Conservation (phyloP, 2,888 invertebrate genomes). For the Campopleginae sp. region DNA sequence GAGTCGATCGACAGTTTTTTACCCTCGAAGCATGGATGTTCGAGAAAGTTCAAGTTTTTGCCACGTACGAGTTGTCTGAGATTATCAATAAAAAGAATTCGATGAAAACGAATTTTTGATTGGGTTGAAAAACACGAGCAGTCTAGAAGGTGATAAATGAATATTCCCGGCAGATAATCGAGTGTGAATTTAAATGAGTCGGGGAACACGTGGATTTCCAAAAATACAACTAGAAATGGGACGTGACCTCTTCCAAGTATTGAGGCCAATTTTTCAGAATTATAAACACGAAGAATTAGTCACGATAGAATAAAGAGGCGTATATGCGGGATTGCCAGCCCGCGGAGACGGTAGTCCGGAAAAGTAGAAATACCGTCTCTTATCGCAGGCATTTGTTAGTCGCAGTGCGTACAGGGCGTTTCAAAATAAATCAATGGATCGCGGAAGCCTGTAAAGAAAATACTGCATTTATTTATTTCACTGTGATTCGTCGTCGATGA, state of each 20-base stretch:
- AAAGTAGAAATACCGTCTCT: slow-evolving; percentile 22
- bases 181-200: neutral
- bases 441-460: neutral
- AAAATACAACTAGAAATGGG: neutral
- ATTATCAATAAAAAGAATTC: neutral
- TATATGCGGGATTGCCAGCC: slow-evolving; percentile 6
- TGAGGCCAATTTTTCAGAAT: neutral
- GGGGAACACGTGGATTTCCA: neutral
- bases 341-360: slow-evolving; percentile 27
- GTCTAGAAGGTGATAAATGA: neutral
- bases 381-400: neutral
- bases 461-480: neutral
- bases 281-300: slow-evolving; percentile 16
- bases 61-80: neutral
- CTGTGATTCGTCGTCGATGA: neutral
- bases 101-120: neutral
- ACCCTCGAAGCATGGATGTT: neutral
- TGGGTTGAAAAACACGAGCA: neutral
- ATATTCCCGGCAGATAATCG: neutral
- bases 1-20: neutral
- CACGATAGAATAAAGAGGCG: slow-evolving; percentile 11
- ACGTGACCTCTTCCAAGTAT: slow-evolving; percentile 3
- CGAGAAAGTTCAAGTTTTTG: neutral
- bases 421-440: neutral
- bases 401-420: neutral